Conservation (phyloP, 2,113 vertebrate genomes). For the Myocastor coypus region DNA sequence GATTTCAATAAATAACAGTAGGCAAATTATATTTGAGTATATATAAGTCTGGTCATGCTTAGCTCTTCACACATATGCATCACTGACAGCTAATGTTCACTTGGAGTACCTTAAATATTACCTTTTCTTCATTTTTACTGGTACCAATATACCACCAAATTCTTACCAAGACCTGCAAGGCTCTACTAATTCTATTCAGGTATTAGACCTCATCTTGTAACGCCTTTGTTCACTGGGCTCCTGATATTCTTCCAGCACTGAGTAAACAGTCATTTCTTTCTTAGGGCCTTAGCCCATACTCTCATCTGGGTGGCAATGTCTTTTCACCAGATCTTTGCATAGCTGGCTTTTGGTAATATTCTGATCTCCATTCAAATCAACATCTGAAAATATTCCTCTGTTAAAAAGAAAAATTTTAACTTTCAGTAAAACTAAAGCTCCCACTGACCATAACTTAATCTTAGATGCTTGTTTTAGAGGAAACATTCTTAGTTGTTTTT, state of each 20-base stretch:
- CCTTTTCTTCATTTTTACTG: slow-evolving; percentile 3
- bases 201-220: neutral
- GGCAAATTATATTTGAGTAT: slow-evolving; percentile 10
- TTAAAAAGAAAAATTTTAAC: neutral
- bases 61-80: neutral
- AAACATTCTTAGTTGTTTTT: neutral
- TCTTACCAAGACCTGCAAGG: neutral
- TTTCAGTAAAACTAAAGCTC: neutral
- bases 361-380: slow-evolving; percentile 22
- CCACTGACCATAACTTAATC: neutral
- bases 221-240: neutral
- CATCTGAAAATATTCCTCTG: neutral
- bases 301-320: neutral
- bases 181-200: neutral
- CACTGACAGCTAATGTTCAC: neutral
- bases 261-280: slow-evolving; percentile 29
- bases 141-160: neutral
- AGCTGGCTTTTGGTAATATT: neutral
- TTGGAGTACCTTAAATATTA: neutral
- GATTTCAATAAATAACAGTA: neutral
- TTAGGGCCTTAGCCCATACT: neutral
- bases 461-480: neutral
- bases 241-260: neutral
- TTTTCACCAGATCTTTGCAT: neutral
- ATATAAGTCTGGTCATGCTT: slow-evolving; percentile 11